Evolutionary conservation across 64 coral and sea anemone genomes (phyloP), one percentile per base, ranked within the genome.

Genomic region (Actinia tenebrosa): DNA sequence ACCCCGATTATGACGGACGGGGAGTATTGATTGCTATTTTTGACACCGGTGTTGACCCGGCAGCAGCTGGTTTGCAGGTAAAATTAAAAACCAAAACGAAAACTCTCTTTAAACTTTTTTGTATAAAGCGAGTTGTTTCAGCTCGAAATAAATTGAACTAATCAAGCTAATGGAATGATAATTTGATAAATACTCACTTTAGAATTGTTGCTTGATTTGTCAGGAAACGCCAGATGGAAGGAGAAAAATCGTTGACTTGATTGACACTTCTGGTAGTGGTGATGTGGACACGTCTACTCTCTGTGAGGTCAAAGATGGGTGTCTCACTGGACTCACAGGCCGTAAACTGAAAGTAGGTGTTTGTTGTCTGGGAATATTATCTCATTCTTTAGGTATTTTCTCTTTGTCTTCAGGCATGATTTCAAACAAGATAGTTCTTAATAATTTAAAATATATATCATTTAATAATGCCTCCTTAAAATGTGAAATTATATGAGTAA

Each of bases 211-310:
- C 23, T 54, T 87, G 18, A 18, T 61, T 22, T 79, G 26, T 71
- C 84, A 98, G 95, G 60, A 91, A 88, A 98, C 96, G 2, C 58
- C 96, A 66, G 92, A 98, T 95, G 96, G 96, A 18, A 88, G 78
- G 18, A 86, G 96, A 6, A 98, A 98, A 69, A 90, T 98, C 78
- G 81, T 98, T 85, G 96, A 98, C 93, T n/a, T 98, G 55, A 98
- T 98, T 95, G 96, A 98, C 90, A 87, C 93, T 14, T 88, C 93
- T 79, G 96, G 96, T 6, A 98, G 96, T 89, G 96, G 96, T 79
- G 96, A 98, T 93, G 96, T 98, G 0, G 96, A 98, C 64, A 98
- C 96, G 1, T 98, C 96, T 60, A 95, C 91, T 45, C 91, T 98
- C 37, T 82, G 72, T 80, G 87, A 94, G 77, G 42, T 80, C 11